Evolutionary conservation across 2,888 invertebrate genomes (phyloP), one percentile per base, ranked within the genome.

Genomic region (Nephrocerus scutellatus): DNA sequence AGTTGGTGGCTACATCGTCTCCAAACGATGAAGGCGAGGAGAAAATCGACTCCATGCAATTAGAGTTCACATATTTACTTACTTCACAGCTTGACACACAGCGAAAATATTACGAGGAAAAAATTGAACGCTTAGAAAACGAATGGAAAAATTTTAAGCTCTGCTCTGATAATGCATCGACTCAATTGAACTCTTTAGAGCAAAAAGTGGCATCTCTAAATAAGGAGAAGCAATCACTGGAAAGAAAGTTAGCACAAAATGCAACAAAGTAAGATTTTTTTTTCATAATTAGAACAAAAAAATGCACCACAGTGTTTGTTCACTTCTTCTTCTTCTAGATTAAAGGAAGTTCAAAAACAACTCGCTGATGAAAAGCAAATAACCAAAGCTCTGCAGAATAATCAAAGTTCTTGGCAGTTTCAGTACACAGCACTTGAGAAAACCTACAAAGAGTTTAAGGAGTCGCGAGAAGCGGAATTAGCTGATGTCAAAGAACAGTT

Each of bases 41-140:
- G 54, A 98, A 97, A 70, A 75, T 95, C 37, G 95, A 96, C 68
- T 82, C 92, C 0, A 83, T 97, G 35, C 93, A 95, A 63, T 73
- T 97, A 44, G 97, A 98, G 73, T 97, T 95, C 63, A 93, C 95
- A 0, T 93, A 96, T 71, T 74, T 96, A 41, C 72, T 98, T 29
- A 96, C 96, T 3, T 89, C 88, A 34, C 98, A 99, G 59, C 72
- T 98, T 32, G 96, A 97, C 66, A 82, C 88, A 12, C 97, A 98
- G 67, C 74, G 97, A 14, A 77, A 80, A 53, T 93, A 85, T 68
- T 97, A 90, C 68, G 93, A 97, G 64, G 86, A 88, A 35, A 79
- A 77, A 53, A 70, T 90, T 46, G 71, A 71, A 24, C 72, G 75
- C 22, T 51, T 77, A 16, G 74, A 76, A 59, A 52, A 73, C 20